Evolutionary conservation across 2,888 invertebrate genomes (phyloP).

Genomic region (Cerceris ruficornis): DNA sequence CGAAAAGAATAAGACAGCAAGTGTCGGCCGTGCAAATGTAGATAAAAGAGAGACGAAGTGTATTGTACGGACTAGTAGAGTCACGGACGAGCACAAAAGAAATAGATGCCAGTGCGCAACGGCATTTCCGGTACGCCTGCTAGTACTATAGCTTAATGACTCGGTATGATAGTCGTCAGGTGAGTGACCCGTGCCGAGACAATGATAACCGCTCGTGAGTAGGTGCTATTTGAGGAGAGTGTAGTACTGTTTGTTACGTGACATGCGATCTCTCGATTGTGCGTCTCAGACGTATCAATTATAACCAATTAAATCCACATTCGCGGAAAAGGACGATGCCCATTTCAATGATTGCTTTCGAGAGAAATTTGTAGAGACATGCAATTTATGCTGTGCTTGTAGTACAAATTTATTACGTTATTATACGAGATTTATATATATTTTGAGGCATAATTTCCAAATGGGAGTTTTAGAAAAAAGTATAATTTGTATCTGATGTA

Average conservation of each 20-base stretch:
- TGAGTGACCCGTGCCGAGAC: conserved; percentile 72
- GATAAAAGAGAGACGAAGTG: conserved; percentile 27
- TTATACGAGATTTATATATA: no score
- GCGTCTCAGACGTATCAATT: background rate
- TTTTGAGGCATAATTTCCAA: no score
- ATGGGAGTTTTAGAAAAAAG: no score
- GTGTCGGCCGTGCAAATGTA: conserved; percentile 12
- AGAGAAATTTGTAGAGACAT: no score
- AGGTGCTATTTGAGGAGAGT: conserved; percentile 26
- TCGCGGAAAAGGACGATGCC: conserved; percentile 7
- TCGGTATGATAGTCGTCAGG: conserved; percentile 71
- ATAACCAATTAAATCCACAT: conserved; percentile 31
- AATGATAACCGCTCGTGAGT: conserved; percentile 65
- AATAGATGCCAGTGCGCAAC: conserved; percentile 50
- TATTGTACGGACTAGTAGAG: conserved; percentile 26
- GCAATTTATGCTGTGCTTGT: no score
- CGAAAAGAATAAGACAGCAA: background rate
- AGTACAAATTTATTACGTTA: no score
- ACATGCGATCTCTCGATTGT: conserved; percentile 18
- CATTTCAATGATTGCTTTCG: no score
- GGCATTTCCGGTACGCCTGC: conserved; percentile 64
- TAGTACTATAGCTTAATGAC: conserved; percentile 69
- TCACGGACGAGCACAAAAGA: conserved; percentile 60
- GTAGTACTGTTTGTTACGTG: conserved; percentile 17
- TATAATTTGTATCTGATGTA: no score